Evolutionary conservation across 2,113 vertebrate species (phyloP), one percentile per base, ranked within the genome.

Genomic region (Marmota monax): DNA sequence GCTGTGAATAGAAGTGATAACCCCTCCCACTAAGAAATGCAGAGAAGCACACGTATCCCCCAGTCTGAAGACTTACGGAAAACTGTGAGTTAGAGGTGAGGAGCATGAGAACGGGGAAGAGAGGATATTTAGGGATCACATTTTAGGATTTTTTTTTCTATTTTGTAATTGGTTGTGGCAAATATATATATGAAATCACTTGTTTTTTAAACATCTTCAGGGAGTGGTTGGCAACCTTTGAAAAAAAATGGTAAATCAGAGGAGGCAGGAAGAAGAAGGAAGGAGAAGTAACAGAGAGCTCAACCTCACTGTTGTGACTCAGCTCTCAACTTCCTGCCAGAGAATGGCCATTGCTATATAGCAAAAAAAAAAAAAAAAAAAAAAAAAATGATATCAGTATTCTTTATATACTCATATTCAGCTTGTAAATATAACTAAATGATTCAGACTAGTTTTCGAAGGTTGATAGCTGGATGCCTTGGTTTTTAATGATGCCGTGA

Each of bases 1-100:
- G 53, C 88, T 95, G 65, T 95, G 89, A 94, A 51, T 61, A 96
- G 84, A 96, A 94, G 70, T 96, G 63, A 92, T 94, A 96, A 90
- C 84, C 88, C 82, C n/a, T 96, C 89, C 92, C 89, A 84, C 29
- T 92, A 80, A 92, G 84, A 95, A 94, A 90, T 96, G 56, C 94
- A 92, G 27, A 91, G 39, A 65, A 48, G 82, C 84, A 87, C 79
- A 85, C 0, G 4, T 32, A 29, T 6, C 77, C 76, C 65, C 32
- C n/a, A 78, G 7, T 83, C 58, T 70, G 77, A 96, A 95, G 87
- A 82, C 25, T 70, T 86, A 58, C 0, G 13, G 83, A 90, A 92
- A 95, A 42, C 85, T 95, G 80, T 65, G 87, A 97, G 67, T 58
- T 22, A 73, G 63, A 94, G 84, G 90, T 84, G 74, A 94, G 86